These are phyloP conservation scores for Anarrhichthys ocellatus DNA, from an alignment of 2,113 vertebrate genomes.

Conservation along the genomic window DNA sequence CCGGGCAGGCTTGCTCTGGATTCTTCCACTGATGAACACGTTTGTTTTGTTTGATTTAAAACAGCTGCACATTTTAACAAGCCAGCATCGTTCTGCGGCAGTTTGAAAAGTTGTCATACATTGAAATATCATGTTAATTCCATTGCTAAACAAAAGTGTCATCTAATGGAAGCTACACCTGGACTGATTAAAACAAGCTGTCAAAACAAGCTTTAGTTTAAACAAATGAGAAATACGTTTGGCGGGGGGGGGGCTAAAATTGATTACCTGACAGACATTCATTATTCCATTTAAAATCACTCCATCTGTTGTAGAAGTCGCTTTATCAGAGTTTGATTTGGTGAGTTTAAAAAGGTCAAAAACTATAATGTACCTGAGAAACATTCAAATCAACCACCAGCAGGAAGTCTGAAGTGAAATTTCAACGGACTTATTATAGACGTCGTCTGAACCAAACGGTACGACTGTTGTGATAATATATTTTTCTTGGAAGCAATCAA, in stretches of 20 bases:
- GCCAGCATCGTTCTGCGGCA: not conserved
- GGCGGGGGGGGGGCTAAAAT: not conserved
- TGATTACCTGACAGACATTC: constrained; percentile 24
- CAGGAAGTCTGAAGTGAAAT: constrained; percentile 41
- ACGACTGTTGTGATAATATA: constrained; percentile 21
- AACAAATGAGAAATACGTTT: constrained; percentile 22
- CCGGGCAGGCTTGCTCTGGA: constrained; percentile 5
- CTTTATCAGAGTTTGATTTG: constrained; percentile 18
- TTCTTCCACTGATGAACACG: constrained; percentile 3
- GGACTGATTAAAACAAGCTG: constrained; percentile 40
- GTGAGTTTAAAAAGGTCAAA: constrained; percentile 41
- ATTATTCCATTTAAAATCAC: constrained; percentile 17
- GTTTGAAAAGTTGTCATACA: constrained; percentile 43
- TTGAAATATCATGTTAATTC: constrained; percentile 27
- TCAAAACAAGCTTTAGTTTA: constrained; percentile 31
- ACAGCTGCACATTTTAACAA: constrained; percentile 37
- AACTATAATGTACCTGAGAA: constrained; percentile 53
- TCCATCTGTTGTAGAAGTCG: constrained; percentile 21
- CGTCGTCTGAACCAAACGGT: constrained; percentile 10
- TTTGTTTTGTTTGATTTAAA: constrained; percentile 27
- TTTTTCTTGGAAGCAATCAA: constrained; percentile 50
- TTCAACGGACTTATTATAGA: too few relatives aligned
- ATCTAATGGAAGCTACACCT: constrained; percentile 1
- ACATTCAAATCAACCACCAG: constrained; percentile 70
- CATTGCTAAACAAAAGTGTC: constrained; percentile 24